Evolutionary conservation across 2,888 invertebrate genomes (phyloP), one percentile per base, ranked within the genome.

Genomic region (Formica aserva): DNA sequence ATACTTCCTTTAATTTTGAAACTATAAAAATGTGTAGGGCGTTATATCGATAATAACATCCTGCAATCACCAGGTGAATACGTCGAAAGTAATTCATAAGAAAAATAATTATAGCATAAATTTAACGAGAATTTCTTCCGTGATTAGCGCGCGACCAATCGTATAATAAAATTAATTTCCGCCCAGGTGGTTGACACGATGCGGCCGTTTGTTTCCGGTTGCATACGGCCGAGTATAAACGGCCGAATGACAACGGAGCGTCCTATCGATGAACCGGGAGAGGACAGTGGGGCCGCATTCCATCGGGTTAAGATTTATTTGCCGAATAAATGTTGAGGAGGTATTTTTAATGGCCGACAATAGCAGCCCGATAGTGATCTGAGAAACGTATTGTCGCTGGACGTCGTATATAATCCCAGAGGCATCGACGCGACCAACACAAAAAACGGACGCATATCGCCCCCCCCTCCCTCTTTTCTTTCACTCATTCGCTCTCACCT

Each of bases 271-370:
- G 90, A 83, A 77, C 63, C 81, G 67, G 82, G 85, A 83, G 85
- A 84, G 86, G 82, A 85, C 77, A 87, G 88, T 80, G 82, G 91
- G 87, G 86, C 74, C 87, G 85, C 91, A 90, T 90, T 90, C 90
- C 91, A 88, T 85, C 90, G 87, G 74, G 75, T 65, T 85, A 91
- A 92, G 92, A 92, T 91, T 90, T 91, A 93, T 92, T 92, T 91
- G 92, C 90, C 91, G 91, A 91, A 93, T 92, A 91, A 93, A 93
- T 90, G 91, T 92, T 91, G 91, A 91, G 88, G 85, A 89, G 90
- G 88, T 92, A 93, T 92, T 93, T 92, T 93, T 93, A 91, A 92
- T 93, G 91, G 92, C 88, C 91, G 91, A 93, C 91, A 90, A 92
- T 89, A 91, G 91, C 86, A 89, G 88, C 86, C 87, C 88, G 93